Evolutionary conservation across 2,113 vertebrate genomes (phyloP), one percentile per base, ranked within the genome.

Genomic region (Pteronura brasiliensis): DNA sequence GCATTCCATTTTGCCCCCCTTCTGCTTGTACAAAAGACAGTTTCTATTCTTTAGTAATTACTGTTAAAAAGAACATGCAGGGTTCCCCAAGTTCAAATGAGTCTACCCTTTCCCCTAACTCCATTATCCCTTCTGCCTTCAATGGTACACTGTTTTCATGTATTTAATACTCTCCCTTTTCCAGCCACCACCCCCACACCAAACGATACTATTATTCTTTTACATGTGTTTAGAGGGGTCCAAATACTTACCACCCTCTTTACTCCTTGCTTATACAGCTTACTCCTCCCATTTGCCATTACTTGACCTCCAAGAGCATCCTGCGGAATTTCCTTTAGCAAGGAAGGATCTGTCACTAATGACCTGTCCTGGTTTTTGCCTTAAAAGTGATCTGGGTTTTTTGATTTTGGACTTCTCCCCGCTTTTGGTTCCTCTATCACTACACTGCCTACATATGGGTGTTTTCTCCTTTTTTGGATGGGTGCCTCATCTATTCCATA

Each of bases 11-110:
- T 67, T 10, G 14, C 0, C 31, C 17, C 59, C 6, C 42, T 59
- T 74, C 61, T 55, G 69, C 67, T 90, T 76, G 57, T 42, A 71
- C 8, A 65, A 3, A 90, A 47, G 31, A 74, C 7, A 36, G 3
- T 72, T 90, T 61, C 57, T 44, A n/a, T 69, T 80, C n/a, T 90
- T 95, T 77, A 95, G 52, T 42, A 94, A 61, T 49, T 74, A 90
- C 42, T 13, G 90, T 88, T 88, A 87, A 80, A 85, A 47, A n/a
- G 7, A 80, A 88, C 27, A 93, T 6, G 20, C 42, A 74, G 42
- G 17, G 27, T 39, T 85, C 15, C 21, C 20, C 71, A 93, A 77
- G 63, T 74, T 89, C 23, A 23, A 93, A 36, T 2, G 79, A 81
- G 57, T 93, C 65, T n/a, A 67, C 25, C 6, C 25, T 13, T 47